Evolutionary conservation across 2,797 vertebrate genomes (phyloP), one percentile per base, ranked within the genome.

Genomic region (Gorsachius magnificus): DNA sequence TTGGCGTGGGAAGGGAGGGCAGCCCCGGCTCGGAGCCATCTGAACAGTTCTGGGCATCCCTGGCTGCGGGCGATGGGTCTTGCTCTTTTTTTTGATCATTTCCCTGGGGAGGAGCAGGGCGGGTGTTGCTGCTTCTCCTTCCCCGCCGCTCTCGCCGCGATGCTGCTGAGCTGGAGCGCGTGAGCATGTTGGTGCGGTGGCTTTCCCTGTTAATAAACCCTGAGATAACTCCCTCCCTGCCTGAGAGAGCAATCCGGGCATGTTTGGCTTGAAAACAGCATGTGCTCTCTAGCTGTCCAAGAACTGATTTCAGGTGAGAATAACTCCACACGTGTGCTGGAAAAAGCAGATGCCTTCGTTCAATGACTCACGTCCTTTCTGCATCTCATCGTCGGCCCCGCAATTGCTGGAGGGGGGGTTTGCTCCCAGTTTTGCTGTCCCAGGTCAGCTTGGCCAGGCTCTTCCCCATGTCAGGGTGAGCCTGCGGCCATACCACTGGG

Each of bases 271-370:
- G 72, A 90, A 90, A 86, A 69, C 38, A 81, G 48, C n/a, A 18
- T 84, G 66, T 51, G 46, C 66, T 79, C 4, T 11, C 54, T 90
- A 74, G 92, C 83, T 95, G 58, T 94, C 83, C 83, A 92, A 83
- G 90, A 94, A 48, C 56, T 72, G 54, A 70, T 92, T 92, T 96
- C 89, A 93, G 95, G 93, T 96, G 93, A 96, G 70, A 95, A 77
- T 65, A 79, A 36, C 57, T 79, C 86, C 35, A 81, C 88, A 90
- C 1, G 0, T 93, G 65, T 86, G 31, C 74, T 95, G 70, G 86
- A 90, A 91, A 76, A 82, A 94, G 66, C 72, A 90, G 66, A 46
- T 0, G 1, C 70, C 77, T 94, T 93, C 36, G 0, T 69, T 89
- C 14, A 3, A 11, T 84, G 70, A 84, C 60, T 95, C 53, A 58